A percentile compares a stretch with the other conserved stretches of the same genome.
These are phyloP conservation scores for Drosophila subobscura DNA, from an alignment of 1,140 invertebrate species.

Conservation along the genomic window DNA sequence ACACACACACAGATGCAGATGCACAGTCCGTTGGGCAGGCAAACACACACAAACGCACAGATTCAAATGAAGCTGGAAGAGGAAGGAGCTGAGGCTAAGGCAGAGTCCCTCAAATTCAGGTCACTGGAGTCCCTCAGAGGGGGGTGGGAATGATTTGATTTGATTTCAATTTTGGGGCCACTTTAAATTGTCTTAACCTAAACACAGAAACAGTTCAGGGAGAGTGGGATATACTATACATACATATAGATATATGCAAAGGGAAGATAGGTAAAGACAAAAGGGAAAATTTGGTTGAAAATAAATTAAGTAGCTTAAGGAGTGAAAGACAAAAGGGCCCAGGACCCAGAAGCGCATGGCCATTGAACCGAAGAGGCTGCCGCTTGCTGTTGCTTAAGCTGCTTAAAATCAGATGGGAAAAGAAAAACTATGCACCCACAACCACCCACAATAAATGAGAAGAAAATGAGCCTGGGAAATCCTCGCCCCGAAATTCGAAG, in stretches of 20 bases:
- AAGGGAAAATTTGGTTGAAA: conserved; percentile 37
- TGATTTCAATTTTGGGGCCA: conserved; percentile 65
- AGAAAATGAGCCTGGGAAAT: conserved; percentile 3
- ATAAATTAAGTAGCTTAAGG: conserved; percentile 77
- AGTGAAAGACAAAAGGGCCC: conserved; percentile 49
- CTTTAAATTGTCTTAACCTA: conserved; percentile 56
- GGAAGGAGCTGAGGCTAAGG: not conserved
- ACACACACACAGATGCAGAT: not conserved
- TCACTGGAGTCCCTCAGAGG: conserved; percentile 11
- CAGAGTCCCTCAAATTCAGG: conserved; percentile 29
- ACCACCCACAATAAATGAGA: conserved; percentile 37
- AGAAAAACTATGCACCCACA: conserved; percentile 16
- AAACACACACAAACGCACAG: conserved; percentile 4
- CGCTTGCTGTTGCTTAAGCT: conserved; percentile 50
- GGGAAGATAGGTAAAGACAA: conserved; percentile 10
- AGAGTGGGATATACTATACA: not conserved
- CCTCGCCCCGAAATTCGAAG: not conserved
- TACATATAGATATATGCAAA: conserved; percentile 11
- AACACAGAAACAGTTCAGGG: conserved; percentile 13
- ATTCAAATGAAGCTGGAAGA: conserved; percentile 18
- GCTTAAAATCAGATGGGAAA: conserved; percentile 60
- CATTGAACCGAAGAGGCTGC: conserved; percentile 37
- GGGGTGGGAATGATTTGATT: conserved; percentile 53
- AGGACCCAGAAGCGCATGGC: conserved; percentile 11
- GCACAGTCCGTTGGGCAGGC: conserved; percentile 10